Evolutionary conservation across 1,140 invertebrate species (phyloP).

Genomic region (Pteromalus puparum): DNA sequence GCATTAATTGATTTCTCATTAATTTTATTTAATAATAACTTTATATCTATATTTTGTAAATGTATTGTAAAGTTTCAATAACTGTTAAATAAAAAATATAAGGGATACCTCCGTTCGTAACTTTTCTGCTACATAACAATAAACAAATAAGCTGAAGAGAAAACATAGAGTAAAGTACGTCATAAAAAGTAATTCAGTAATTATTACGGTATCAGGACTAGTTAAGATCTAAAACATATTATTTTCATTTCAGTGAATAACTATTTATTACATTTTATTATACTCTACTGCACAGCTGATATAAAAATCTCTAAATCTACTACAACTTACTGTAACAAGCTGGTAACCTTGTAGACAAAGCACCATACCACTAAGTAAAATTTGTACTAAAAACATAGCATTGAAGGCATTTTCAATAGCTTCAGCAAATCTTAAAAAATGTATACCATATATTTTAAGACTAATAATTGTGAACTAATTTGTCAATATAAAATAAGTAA

Average conservation of each 20-base stretch:
- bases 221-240: constrained; percentile 16
- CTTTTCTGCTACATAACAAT: constrained; percentile 42
- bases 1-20: background rate
- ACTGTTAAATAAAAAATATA: background rate
- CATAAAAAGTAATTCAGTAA: constrained; percentile 51
- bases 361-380: constrained; percentile 54
- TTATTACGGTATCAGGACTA: background rate
- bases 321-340: constrained; percentile 55
- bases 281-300: no score
- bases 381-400: constrained; percentile 59
- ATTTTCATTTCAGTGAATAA: background rate
- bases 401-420: constrained; percentile 69
- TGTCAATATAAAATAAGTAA: background rate
- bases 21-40: no score
- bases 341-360: constrained; percentile 61
- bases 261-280: no score
- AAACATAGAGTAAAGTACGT: constrained; percentile 6
- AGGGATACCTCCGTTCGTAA: constrained; percentile 27
- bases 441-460: background rate
- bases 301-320: no score
- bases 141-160: constrained; percentile 33
- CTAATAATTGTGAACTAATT: constrained; percentile 14
- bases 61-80: no score
- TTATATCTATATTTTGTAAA: no score
- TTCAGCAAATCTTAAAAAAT: constrained; percentile 61